These are phyloP conservation scores for Heliangelus exortis DNA, from an alignment of 2,797 vertebrate genomes.

Conservation along the genomic window DNA sequence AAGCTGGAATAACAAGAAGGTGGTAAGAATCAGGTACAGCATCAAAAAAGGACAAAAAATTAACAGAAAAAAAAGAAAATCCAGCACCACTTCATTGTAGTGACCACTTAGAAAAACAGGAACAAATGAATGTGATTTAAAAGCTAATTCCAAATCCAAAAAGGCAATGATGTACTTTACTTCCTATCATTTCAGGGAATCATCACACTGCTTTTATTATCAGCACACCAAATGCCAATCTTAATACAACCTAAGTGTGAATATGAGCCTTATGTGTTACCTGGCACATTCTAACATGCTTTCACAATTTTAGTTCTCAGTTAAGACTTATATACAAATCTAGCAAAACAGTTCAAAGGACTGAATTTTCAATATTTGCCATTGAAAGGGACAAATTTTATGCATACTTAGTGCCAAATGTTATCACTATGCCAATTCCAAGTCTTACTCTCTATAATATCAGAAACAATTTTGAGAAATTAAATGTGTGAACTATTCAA, in stretches of 20 bases:
- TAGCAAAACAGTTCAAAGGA: background rate
- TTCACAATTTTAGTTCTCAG: background rate
- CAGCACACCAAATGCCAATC: background rate
- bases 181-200: background rate
- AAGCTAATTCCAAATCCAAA: background rate
- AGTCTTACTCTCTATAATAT: background rate
- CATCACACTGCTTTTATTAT: constrained; percentile 23
- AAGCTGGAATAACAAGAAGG: background rate
- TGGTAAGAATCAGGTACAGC: background rate
- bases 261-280: constrained; percentile 25
- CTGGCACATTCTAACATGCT: background rate
- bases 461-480: background rate
- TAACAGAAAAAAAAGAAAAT: background rate
- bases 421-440: background rate
- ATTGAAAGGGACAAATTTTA: background rate
- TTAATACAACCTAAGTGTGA: constrained; percentile 29
- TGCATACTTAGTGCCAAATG: background rate
- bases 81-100: background rate
- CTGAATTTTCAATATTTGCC: constrained; percentile 12
- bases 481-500: background rate
- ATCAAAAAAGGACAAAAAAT: background rate
- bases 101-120: background rate
- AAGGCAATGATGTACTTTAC: background rate
- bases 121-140: background rate
- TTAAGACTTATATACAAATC: background rate